phyloP scores from a whole-genome alignment of 1,140 invertebrate genomes.

The Maconellicoccus hirsutus region DNA sequence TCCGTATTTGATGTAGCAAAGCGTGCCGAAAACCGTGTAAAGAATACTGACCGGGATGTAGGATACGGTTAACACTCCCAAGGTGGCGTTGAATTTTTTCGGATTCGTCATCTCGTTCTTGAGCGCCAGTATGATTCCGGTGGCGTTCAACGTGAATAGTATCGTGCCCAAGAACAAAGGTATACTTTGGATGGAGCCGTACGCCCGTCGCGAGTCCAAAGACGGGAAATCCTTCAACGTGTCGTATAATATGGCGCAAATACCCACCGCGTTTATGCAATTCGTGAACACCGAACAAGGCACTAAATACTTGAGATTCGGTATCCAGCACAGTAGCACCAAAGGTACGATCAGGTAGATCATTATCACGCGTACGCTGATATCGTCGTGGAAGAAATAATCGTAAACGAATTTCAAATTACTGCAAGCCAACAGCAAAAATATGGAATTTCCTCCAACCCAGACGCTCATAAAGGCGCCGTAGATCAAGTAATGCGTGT shows the following conservation, averaged over 20 bases:
- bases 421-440: neutral
- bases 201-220: conserved; percentile 35
- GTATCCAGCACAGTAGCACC: conserved; percentile 52
- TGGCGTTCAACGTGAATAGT: conserved; percentile 51
- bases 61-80: conserved; percentile 39
- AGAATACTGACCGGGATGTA: conserved; percentile 38
- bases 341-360: conserved; percentile 48
- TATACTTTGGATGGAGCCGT: conserved; percentile 38
- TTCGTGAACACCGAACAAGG: conserved; percentile 65
- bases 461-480: neutral
- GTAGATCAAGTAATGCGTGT: neutral
- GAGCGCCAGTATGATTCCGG: conserved; percentile 45
- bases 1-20: conserved; percentile 43
- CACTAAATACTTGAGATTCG: conserved; percentile 57
- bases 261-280: conserved; percentile 45
- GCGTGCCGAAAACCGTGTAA: conserved; percentile 40
- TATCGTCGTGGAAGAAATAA: conserved; percentile 28
- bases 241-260: conserved; percentile 56
- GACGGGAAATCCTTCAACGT: conserved; percentile 47
- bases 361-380: conserved; percentile 41
- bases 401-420: neutral
- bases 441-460: neutral
- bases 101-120: conserved; percentile 42
- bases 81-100: conserved; percentile 35
- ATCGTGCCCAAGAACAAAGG: conserved; percentile 54